Percentiles rank a stretch among this genome's conserved stretches.
These are phyloP conservation scores for Atherinosoma microstoma DNA, from an alignment of 2,797 vertebrate genomes.

Conservation along the genomic window DNA sequence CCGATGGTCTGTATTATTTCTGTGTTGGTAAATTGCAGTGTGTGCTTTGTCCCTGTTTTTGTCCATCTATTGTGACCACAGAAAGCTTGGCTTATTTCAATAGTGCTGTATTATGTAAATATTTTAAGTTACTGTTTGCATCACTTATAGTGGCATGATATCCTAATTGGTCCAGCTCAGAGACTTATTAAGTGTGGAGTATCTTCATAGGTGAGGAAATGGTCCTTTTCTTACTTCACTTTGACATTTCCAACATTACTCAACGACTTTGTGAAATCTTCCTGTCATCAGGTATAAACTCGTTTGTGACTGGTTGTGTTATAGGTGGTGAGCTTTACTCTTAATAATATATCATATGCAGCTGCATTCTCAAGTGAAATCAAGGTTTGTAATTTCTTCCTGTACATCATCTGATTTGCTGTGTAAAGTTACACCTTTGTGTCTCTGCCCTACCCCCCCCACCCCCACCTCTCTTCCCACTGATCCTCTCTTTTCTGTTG, in stretches of 20 bases:
- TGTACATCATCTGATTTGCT: constrained; percentile 31
- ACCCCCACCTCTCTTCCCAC: not conserved
- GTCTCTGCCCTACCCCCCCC: not conserved
- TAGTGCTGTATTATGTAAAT: not conserved
- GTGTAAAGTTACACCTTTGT: constrained; percentile 22
- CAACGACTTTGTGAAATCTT: constrained; percentile 21
- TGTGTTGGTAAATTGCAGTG: not conserved
- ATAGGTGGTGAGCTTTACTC: constrained; percentile 12
- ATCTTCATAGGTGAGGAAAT: constrained; percentile 16
- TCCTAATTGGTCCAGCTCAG: not conserved
- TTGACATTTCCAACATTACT: constrained; percentile 12
- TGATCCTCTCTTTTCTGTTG: constrained; percentile 10
- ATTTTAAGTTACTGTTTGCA: not conserved
- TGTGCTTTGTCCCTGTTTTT: not conserved
- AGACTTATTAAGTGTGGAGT: not conserved
- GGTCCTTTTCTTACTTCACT: constrained; percentile 1
- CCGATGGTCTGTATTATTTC: not conserved
- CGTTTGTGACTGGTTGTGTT: constrained; percentile 5
- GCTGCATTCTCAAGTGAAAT: constrained; percentile 11
- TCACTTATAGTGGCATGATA: not conserved
- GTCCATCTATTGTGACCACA: too few relatives aligned
- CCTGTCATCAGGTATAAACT: constrained; percentile 26
- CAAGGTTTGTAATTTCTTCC: constrained; percentile 11
- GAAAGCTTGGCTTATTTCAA: not conserved
- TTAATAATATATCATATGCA: constrained; percentile 16